Conservation (phyloP, 2,888 invertebrate species). For the Protophormia terraenovae region DNA sequence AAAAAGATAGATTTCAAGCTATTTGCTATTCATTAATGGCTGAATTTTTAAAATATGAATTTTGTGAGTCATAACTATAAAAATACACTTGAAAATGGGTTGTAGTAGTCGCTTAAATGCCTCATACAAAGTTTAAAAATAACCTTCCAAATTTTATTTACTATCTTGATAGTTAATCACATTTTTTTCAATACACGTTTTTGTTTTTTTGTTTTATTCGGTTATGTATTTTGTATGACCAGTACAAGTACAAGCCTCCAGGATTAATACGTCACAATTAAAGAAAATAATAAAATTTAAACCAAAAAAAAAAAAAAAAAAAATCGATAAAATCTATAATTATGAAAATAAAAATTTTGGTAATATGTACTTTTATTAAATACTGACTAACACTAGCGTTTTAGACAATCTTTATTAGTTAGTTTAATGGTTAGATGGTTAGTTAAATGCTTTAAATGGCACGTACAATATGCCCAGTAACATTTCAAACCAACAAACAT, state of each 20-base stretch:
- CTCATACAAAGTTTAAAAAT: not conserved
- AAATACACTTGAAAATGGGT: not conserved
- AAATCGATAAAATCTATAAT: not conserved
- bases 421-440: too few species aligned
- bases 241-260: not conserved
- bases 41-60: not conserved
- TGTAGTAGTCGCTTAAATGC: not conserved
- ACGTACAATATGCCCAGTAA: constrained; percentile 6
- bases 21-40: not conserved
- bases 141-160: not conserved
- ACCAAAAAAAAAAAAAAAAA: too few species aligned
- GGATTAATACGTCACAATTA: not conserved
- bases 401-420: not conserved
- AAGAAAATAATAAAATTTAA: not conserved
- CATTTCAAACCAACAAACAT: not conserved
- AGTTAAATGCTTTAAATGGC: not conserved
- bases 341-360: not conserved
- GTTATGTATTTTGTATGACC: not conserved
- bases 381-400: not conserved
- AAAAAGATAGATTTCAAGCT: too few species aligned
- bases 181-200: not conserved
- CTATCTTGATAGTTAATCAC: not conserved
- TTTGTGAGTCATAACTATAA: not conserved
- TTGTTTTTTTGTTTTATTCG: not conserved
- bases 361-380: not conserved